Evolutionary conservation across 2,113 vertebrate species (phyloP).

Genomic region (Suricata suricatta): DNA sequence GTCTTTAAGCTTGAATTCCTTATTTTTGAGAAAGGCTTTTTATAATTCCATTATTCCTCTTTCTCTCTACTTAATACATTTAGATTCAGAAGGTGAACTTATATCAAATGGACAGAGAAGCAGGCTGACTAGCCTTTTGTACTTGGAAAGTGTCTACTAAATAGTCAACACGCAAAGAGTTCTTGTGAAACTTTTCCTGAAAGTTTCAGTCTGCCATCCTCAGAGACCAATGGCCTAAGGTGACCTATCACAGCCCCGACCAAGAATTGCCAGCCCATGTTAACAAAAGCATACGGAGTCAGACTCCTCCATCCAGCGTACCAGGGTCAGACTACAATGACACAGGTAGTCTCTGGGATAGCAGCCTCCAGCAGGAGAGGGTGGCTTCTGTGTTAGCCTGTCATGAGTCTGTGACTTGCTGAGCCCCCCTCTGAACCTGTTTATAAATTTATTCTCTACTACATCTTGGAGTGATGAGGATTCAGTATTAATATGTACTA

Average conservation of each 20-base stretch:
- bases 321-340: neutral
- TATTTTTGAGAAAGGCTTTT: neutral
- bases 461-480: neutral
- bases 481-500: neutral
- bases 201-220: neutral
- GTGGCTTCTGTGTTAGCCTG: neutral
- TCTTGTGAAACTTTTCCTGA: neutral
- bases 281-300: neutral
- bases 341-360: rapidly evolving
- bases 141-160: neutral
- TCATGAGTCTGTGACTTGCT: neutral
- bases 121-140: neutral
- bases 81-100: neutral
- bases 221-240: neutral
- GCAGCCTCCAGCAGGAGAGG: neutral
- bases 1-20: neutral
- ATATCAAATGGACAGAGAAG: neutral
- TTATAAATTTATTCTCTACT: neutral
- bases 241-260: neutral
- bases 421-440: neutral
- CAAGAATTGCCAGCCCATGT: neutral
- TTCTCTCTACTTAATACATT: neutral
- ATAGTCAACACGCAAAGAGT: neutral
- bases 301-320: too few relatives aligned
- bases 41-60: neutral